A percentile compares a stretch with the other conserved stretches of the same genome.
Conservation (phyloP, 2,888 invertebrate genomes). For the Melieria omissa region DNA sequence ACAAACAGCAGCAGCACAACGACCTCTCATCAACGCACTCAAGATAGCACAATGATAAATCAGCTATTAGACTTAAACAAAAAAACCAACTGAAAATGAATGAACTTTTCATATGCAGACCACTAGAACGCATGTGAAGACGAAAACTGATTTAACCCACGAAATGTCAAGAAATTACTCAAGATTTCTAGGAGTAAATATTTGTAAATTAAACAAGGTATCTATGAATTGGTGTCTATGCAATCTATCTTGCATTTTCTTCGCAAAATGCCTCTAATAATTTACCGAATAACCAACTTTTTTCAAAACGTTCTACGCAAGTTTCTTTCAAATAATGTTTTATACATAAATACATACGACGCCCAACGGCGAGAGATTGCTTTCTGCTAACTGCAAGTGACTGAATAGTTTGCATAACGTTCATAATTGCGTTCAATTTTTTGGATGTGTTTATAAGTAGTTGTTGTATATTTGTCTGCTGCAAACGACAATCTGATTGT, state of each 20-base stretch:
- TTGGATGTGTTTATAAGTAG: no score
- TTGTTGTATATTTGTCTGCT: no score
- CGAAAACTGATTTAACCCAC: conserved; percentile 26
- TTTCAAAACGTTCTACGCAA: no score
- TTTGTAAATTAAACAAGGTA: conserved; percentile 42
- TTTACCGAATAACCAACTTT: no score
- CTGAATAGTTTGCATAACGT: no score
- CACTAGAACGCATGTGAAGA: conserved; percentile 14
- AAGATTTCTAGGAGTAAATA: conserved; percentile 38
- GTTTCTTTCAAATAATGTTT: no score
- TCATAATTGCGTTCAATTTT: no score
- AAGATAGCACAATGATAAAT: not conserved
- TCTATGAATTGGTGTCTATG: conserved; percentile 18
- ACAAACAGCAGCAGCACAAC: not conserved
- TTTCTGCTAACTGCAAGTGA: no score
- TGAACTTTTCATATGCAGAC: conserved; percentile 22
- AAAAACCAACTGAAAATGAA: conserved; percentile 8
- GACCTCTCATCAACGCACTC: not conserved
- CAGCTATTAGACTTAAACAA: not conserved
- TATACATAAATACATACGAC: no score
- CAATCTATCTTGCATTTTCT: not conserved
- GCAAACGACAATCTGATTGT: no score
- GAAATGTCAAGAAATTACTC: conserved; percentile 31
- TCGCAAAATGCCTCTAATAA: no score
- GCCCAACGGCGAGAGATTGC: no score